A percentile compares a stretch with the other conserved stretches of the same genome.
Conservation (phyloP, 2,113 vertebrate species). For the Seriola rivoliana region DNA sequence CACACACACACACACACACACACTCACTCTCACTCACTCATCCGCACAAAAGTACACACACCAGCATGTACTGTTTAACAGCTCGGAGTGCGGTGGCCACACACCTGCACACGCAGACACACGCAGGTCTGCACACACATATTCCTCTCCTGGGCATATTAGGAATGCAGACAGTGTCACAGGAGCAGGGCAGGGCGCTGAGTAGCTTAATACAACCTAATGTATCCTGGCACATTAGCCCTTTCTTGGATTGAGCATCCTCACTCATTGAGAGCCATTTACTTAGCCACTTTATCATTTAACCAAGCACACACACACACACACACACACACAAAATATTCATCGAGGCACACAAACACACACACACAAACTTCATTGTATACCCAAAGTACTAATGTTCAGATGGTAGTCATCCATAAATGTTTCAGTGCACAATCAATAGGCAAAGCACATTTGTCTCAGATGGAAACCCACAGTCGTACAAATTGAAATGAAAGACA, state of each 20-base stretch:
- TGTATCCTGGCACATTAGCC: constrained; percentile 75
- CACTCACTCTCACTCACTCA: constrained; percentile 31
- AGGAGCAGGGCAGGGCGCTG: constrained; percentile 65
- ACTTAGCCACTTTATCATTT: constrained; percentile 14
- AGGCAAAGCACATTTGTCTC: constrained; percentile 65
- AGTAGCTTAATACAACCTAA: constrained; percentile 72
- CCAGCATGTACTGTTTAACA: constrained; percentile 36
- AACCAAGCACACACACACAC: constrained; percentile 23
- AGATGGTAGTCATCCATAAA: constrained; percentile 62
- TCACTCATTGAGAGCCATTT: constrained; percentile 59
- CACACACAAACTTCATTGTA: constrained; percentile 14
- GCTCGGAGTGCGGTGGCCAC: constrained; percentile 1
- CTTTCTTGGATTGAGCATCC: constrained; percentile 65
- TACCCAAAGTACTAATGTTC: constrained; percentile 48
- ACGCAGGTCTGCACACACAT: constrained; percentile 27
- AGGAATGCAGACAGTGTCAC: constrained; percentile 75
- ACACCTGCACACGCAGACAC: constrained; percentile 27
- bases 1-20: constrained; percentile 43
- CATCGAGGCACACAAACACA: background rate
- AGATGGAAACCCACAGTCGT: constrained; percentile 53
- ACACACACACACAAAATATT: background rate
- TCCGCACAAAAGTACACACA: constrained; percentile 12
- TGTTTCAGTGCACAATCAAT: constrained; percentile 62
- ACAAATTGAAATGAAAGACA: constrained; percentile 66
- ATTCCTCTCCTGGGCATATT: constrained; percentile 46